Evolutionary conservation across 2,113 vertebrate species (phyloP).

Genomic region (Chaenogobius annularis): DNA sequence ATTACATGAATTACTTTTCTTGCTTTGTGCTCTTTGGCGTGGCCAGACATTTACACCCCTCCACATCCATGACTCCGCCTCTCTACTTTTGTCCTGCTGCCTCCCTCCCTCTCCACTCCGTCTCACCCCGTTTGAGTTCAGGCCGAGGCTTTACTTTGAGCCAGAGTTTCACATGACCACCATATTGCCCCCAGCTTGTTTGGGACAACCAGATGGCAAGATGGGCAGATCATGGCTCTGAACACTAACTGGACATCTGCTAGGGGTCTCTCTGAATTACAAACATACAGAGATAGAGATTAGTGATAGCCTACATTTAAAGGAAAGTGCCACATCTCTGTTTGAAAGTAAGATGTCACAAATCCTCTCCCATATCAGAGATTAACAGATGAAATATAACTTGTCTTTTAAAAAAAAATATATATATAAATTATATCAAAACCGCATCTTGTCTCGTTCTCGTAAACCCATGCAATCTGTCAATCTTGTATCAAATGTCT

Average conservation of each 20-base stretch:
- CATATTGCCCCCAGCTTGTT: constrained; percentile 35
- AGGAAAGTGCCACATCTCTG: constrained; percentile 10
- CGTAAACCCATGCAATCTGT: too few species aligned
- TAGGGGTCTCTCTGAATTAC: constrained; percentile 15
- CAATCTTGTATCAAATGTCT: too few species aligned
- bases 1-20: constrained; percentile 32
- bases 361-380: neutral
- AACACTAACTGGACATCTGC: constrained; percentile 57
- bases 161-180: constrained; percentile 42
- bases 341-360: neutral
- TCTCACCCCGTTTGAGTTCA: constrained; percentile 39
- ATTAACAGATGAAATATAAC: neutral
- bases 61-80: neutral
- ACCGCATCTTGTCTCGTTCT: too few species aligned
- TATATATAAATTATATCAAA: too few species aligned
- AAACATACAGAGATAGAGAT: constrained; percentile 19
- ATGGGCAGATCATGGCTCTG: constrained; percentile 53
- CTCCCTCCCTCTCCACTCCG: constrained; percentile 1
- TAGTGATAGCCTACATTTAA: neutral
- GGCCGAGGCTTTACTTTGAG: constrained; percentile 37
- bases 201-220: constrained; percentile 71
- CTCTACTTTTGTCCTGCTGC: neutral
- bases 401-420: neutral
- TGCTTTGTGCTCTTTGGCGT: constrained; percentile 50
- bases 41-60: constrained; percentile 33